Evolutionary conservation across 1,140 invertebrate genomes (phyloP), one percentile per base, ranked within the genome.

Genomic region (Drosophila athabasca): DNA sequence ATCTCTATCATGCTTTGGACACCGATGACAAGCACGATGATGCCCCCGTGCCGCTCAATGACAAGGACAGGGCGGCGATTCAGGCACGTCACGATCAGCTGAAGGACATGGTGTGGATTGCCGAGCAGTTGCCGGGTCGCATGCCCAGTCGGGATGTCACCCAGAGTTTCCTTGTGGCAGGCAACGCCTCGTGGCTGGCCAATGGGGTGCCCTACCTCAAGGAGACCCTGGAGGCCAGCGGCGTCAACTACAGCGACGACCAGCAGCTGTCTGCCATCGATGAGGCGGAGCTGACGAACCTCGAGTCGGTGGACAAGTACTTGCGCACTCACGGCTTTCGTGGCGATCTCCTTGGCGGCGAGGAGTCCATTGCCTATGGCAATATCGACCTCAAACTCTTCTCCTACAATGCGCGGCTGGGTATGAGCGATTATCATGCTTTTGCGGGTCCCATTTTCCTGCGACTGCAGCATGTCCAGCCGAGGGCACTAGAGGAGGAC

Each of bases 101-200:
- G 2, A 93, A 94, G 69, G 95, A 93, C 17, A 85, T 96, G 29
- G 90, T 98, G 0, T 95, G 95, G 93, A 93, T 98, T 35, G 91
- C 97, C 2, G 97, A 99, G 91, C 97, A 99, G 91, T 92, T 97
- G 24, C 96, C 97, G 39, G 95, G 94, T 19, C 92, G 94, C 4
- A 93, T 94, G 11, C 93, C 94, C 35, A 92, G 93, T 4, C 93
- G 93, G 26, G 97, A 98, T 92, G 92, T 95, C 29, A 96, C 96
- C 0, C 91, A 94, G 49, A 90, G 93, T 0, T 93, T 98, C 22
- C 84, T 90, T 5, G 9, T 83, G 3, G 62, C 93, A 2, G 92
- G 94, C 29, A 94, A 94, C 58, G 93, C 94, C 0, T 97, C 96
- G 15, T 96, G 96, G 94, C 94, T 96, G 52, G 95, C 94, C 52